Evolutionary conservation across 1,140 invertebrate species (phyloP), one percentile per base, ranked within the genome.

Genomic region (Rhizoglyphus robini): DNA sequence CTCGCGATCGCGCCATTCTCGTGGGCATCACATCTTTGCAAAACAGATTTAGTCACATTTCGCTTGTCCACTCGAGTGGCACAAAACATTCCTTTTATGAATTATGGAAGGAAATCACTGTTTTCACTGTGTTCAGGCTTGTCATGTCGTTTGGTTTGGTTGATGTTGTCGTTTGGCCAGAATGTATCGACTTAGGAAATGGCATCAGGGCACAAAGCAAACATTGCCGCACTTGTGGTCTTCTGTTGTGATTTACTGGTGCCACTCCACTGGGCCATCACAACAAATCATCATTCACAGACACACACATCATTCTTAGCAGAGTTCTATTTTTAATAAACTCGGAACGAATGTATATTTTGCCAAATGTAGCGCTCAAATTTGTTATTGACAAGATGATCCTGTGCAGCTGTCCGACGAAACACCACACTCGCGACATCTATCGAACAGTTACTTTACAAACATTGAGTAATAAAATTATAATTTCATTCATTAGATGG

Each of bases 111-210:
- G 20, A 32, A 54, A 20, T 18, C 18, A 41, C 18, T 18, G 8
- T 41, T 41, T n/a, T n/a, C n/a, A 46, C 41, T 46, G 41, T 46
- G 15, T 46, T 46, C 15, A 46, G 51, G 51, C 23, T 54, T 54
- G 51, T 54, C 51, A 32, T 54, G 51, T 54, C 51, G 20, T 8
- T 11, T 8, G 8, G 5, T 11, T 8, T 25, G 51, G 8, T 8
- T 32, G 8, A 11, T 54, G 51, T 54, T 23, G 8, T 32, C 8
- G 8, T 54, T 25, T 23, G 20, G 15, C 20, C 8, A 20, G 8
- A 5, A 54, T 54, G 51, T 54, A 54, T 54, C 51, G 51, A 54
- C 51, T 8, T 54, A 25, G 51, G 51, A 54, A 54, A 54, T 54
- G 51, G 51, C 8, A 8, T 41, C 36, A 41, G 8, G 18, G 18